These are phyloP conservation scores for Parapsyche elsis DNA, from an alignment of 1,140 invertebrate species.

Conservation along the genomic window DNA sequence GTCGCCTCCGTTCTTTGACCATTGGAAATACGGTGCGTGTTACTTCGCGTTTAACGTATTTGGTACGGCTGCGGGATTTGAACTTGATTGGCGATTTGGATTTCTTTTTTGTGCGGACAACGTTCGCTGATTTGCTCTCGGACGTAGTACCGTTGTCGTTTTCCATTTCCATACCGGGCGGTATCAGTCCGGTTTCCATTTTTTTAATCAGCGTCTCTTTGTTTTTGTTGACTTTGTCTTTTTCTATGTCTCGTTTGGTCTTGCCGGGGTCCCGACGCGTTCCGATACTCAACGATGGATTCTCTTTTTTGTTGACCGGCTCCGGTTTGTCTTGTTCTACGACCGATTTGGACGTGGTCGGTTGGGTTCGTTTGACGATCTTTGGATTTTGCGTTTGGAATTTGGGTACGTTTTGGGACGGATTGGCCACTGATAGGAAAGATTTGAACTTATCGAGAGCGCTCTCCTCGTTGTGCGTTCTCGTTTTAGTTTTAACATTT, in stretches of 20 bases:
- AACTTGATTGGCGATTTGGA: too few relatives aligned
- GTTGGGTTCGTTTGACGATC: background rate
- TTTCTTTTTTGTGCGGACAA: background rate
- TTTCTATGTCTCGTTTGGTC: conserved; percentile 52
- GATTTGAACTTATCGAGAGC: conserved; percentile 32
- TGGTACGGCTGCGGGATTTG: background rate
- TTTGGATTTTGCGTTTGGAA: too few relatives aligned
- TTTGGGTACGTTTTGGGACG: background rate
- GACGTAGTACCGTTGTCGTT: background rate
- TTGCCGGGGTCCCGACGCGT: conserved; percentile 51
- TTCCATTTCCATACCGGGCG: conserved; percentile 52
- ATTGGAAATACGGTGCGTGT: too few relatives aligned
- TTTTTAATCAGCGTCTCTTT: conserved; percentile 48
- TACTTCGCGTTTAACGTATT: background rate
- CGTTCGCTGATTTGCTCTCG: background rate
- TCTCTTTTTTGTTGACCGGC: background rate
- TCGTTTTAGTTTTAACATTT: background rate
- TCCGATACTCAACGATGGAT: background rate
- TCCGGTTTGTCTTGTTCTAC: background rate
- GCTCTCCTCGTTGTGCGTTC: conserved; percentile 16
- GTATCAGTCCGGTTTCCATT: conserved; percentile 50
- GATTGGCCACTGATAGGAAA: background rate
- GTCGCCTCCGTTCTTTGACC: too few relatives aligned
- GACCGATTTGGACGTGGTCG: background rate
- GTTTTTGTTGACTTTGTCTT: conserved; percentile 50